phyloP scores from a whole-genome alignment of 1,140 invertebrate genomes.

The Sitodiplosis mosellana region DNA sequence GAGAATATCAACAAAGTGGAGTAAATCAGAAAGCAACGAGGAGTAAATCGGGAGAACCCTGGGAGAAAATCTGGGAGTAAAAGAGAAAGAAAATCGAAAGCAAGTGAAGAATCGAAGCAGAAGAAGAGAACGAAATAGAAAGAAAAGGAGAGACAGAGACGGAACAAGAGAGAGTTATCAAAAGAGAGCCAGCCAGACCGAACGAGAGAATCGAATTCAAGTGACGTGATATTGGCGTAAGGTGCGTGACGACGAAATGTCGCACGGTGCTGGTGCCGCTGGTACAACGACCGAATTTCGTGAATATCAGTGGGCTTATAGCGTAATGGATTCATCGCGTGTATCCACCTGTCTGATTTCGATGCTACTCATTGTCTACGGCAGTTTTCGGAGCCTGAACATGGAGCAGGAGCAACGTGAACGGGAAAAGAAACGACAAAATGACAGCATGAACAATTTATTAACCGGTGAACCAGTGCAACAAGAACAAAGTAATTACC shows the following conservation, averaged over 20 bases:
- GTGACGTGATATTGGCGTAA: too few species aligned
- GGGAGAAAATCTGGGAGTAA: too few species aligned
- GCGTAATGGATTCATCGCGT: slow-evolving; percentile 84
- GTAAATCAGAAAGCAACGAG: too few species aligned
- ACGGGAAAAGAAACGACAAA: slow-evolving; percentile 52
- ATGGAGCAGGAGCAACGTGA: slow-evolving; percentile 86
- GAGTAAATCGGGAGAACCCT: too few species aligned
- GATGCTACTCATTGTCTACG: slow-evolving; percentile 93
- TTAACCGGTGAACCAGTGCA: slow-evolving; percentile 27
- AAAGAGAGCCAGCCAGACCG: too few species aligned
- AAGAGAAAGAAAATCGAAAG: too few species aligned
- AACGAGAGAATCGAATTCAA: too few species aligned
- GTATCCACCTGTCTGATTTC: slow-evolving; percentile 95
- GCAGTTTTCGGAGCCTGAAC: slow-evolving; percentile 80
- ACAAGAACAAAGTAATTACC: slow-evolving; percentile 21
- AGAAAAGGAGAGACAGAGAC: too few species aligned
- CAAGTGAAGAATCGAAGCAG: too few species aligned
- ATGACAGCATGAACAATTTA: slow-evolving; percentile 31
- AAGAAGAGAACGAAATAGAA: too few species aligned
- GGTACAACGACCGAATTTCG: slow-evolving; percentile 23
- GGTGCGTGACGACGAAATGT: background rate
- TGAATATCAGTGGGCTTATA: slow-evolving; percentile 69
- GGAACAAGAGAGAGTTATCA: too few species aligned
- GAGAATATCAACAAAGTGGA: too few species aligned
- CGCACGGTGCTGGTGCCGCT: slow-evolving; percentile 1